A percentile compares a stretch with the other conserved stretches of the same genome.
Conservation (phyloP, 1,140 invertebrate genomes). For the Anthonomus grandis region DNA sequence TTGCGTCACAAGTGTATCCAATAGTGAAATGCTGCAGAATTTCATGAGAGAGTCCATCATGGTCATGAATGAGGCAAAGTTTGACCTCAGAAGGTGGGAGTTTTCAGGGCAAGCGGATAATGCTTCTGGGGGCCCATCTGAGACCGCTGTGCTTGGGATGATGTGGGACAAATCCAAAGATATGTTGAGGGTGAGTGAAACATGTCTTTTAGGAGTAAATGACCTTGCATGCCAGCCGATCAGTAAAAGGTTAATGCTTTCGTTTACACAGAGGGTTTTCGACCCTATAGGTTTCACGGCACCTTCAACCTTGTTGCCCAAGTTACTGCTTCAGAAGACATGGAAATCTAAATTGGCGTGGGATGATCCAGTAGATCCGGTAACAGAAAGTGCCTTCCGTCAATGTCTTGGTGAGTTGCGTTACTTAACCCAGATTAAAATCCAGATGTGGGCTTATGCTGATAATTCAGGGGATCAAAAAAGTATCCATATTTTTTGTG, state of each 20-base stretch:
- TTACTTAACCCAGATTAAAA: constrained; percentile 13
- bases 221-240: neutral
- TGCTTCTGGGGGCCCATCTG: neutral
- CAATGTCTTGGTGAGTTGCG: constrained; percentile 18
- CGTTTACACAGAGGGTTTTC: constrained; percentile 7
- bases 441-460: constrained; percentile 14
- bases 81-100: constrained; percentile 37
- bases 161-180: too few relatives aligned
- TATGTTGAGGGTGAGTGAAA: too few relatives aligned
- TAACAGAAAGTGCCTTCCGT: constrained; percentile 6
- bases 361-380: constrained; percentile 9
- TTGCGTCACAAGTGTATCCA: constrained; percentile 29
- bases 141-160: constrained; percentile 1
- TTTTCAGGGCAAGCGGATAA: constrained; percentile 13
- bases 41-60: constrained; percentile 23
- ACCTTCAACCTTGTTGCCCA: too few relatives aligned
- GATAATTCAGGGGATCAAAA: neutral
- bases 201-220: too few relatives aligned
- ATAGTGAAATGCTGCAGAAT: constrained; percentile 8
- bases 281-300: too few relatives aligned
- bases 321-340: neutral
- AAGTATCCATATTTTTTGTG: constrained; percentile 19
- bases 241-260: constrained; percentile 4
- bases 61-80: constrained; percentile 28
- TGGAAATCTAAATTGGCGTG: constrained; percentile 9